Evolutionary conservation across 2,797 vertebrate species (phyloP).

Genomic region (Epinephelus malabaricus): DNA sequence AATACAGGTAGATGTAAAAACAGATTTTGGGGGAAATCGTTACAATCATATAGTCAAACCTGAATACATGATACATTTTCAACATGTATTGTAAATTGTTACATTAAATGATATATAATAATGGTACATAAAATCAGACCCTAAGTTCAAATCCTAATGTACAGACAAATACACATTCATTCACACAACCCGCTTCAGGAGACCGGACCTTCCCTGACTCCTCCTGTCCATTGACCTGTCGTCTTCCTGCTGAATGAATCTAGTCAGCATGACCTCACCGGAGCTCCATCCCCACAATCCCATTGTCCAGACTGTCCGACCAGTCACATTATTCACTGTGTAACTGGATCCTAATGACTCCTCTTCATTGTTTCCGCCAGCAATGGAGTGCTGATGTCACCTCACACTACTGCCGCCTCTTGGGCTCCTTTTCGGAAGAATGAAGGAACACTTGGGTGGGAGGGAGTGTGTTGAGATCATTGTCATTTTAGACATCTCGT

Average conservation of each 20-base stretch:
- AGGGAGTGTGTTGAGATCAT: constrained; percentile 64
- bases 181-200: constrained; percentile 22
- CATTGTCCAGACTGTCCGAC: constrained; percentile 61
- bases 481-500: constrained; percentile 44
- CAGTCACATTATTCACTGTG: constrained; percentile 68
- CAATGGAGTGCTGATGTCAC: constrained; percentile 82
- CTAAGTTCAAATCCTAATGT: not conserved
- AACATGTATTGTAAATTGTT: not conserved
- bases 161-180: constrained; percentile 10
- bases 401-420: constrained; percentile 64
- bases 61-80: too few species aligned
- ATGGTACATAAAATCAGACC: not conserved
- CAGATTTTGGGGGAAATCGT: not conserved
- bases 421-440: constrained; percentile 62
- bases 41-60: not conserved
- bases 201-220: constrained; percentile 53
- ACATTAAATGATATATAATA: not conserved
- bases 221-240: constrained; percentile 60
- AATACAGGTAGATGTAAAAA: not conserved
- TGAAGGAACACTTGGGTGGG: constrained; percentile 39
- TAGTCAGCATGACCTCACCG: constrained; percentile 76
- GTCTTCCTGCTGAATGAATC: constrained; percentile 71
- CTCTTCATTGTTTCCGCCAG: constrained; percentile 70
- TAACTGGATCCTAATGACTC: constrained; percentile 84
- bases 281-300: constrained; percentile 64